These are phyloP conservation scores for Pteromalus puparum DNA, from an alignment of 1,140 invertebrate species.

Conservation along the genomic window DNA sequence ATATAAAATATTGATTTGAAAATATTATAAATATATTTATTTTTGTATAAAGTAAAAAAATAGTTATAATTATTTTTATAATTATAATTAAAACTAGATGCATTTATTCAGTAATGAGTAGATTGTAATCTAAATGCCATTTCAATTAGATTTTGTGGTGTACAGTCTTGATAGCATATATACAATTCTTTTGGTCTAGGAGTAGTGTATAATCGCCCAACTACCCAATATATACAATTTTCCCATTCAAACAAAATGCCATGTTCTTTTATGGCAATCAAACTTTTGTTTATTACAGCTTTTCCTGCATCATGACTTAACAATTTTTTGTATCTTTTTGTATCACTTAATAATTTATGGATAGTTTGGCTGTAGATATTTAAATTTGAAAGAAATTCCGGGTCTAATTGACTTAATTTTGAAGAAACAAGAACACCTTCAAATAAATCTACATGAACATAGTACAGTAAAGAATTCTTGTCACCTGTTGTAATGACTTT, in stretches of 20 bases:
- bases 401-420: slow-evolving; percentile 73
- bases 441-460: slow-evolving; percentile 80
- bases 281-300: slow-evolving; percentile 81
- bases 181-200: slow-evolving; percentile 86
- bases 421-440: slow-evolving; percentile 82
- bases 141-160: slow-evolving; percentile 88
- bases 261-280: slow-evolving; percentile 86
- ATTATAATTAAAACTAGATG: not conserved
- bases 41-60: not conserved
- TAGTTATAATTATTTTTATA: not conserved
- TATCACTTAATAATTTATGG: slow-evolving; percentile 82
- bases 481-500: slow-evolving; percentile 79
- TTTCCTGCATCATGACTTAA: slow-evolving; percentile 77
- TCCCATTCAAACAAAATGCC: slow-evolving; percentile 80
- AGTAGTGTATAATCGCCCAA: slow-evolving; percentile 82
- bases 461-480: slow-evolving; percentile 82
- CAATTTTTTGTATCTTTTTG: slow-evolving; percentile 79
- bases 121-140: slow-evolving; percentile 83
- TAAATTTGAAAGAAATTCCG: slow-evolving; percentile 81
- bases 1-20: not conserved
- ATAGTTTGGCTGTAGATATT: slow-evolving; percentile 81
- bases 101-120: slow-evolving; percentile 9
- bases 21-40: not conserved
- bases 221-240: slow-evolving; percentile 68
- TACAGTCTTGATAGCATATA: slow-evolving; percentile 85